Evolutionary conservation across 2,888 invertebrate species (phyloP).

Genomic region (Deroplatys truncata): DNA sequence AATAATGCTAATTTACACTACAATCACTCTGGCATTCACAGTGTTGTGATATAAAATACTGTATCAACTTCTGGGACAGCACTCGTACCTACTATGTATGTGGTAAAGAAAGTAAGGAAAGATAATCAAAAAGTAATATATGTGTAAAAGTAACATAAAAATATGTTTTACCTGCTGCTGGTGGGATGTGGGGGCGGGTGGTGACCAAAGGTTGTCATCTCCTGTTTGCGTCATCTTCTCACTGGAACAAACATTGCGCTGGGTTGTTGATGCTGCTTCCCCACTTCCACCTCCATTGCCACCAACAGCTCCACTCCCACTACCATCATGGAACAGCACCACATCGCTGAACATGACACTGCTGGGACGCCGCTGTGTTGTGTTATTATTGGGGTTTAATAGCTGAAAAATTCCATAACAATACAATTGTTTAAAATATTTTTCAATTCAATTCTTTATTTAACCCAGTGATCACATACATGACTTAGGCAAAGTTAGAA

Average conservation of each 20-base stretch:
- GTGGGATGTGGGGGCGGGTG: neutral
- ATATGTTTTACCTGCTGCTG: neutral
- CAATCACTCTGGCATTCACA: no score
- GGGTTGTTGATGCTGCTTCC: neutral
- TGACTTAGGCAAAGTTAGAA: no score
- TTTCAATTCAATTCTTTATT: no score
- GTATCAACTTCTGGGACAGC: no score
- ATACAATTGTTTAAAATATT: neutral
- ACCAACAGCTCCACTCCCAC: constrained; percentile 32
- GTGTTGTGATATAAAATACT: no score
- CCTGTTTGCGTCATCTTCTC: constrained; percentile 88
- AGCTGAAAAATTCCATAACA: neutral
- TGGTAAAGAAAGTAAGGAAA: no score
- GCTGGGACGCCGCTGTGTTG: constrained; percentile 51
- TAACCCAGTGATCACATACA: no score
- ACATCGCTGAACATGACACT: constrained; percentile 89
- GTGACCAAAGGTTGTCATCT: constrained; percentile 64
- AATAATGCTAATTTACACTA: no score
- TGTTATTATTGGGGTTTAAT: constrained; percentile 19
- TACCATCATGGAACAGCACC: constrained; percentile 64
- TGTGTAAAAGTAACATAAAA: no score
- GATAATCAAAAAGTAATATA: no score
- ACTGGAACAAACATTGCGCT: constrained; percentile 61
- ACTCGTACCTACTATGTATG: no score
- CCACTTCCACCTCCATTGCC: constrained; percentile 21